Base-by-base conservation (phyloP, 2,797 vertebrate species). In the Muraenolepis orangiensis region DNA sequence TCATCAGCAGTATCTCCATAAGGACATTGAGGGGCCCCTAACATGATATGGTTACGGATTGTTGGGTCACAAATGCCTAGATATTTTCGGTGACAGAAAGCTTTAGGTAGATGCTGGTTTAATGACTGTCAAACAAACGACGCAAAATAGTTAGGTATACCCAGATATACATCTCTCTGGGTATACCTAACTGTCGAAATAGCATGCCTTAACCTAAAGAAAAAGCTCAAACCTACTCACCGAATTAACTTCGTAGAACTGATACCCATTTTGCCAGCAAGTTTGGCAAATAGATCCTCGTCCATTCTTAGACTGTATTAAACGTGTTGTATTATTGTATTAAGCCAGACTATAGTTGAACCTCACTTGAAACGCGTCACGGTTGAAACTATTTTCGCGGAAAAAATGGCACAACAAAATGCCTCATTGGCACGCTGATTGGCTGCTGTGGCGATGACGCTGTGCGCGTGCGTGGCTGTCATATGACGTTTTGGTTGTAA, bases 191-290 rank as follows among this genome's bases (percentile, higher is more conserved):
- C 1, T 38, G 36, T 10, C 1, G 6, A 6, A 38, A 38, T 38
- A 12, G 11, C 36, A 38, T 11, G 11, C 14, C 29, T n/a, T 38
- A 38, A 11, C 36, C 6, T 38, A 72, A 20, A 1, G 26, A 20
- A 26, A 23, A 8, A 11, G 12, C 0, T 34, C n/a, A 29, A 36
- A 38, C n/a, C n/a, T 6, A 80, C 87, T 73, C 76, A 93, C 91
- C 86, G 78, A 40, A 90, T 32, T 7, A 90, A 78, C 72, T 79
- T 86, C 31, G 70, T 38, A 16, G 90, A 85, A 1, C 76, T 85
- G 71, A 92, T 81, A 0, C 89, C 90, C 77, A 91, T 83, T 76
- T 88, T 91, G 0, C 83, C 80, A 0, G 90, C 91, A 69, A 90
- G 72, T 42, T 80, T 87, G 6, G 61, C 64, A 73, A 91, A 79